These are phyloP conservation scores for Agrilus biguttatus DNA, from an alignment of 2,888 invertebrate species.

Conservation along the genomic window DNA sequence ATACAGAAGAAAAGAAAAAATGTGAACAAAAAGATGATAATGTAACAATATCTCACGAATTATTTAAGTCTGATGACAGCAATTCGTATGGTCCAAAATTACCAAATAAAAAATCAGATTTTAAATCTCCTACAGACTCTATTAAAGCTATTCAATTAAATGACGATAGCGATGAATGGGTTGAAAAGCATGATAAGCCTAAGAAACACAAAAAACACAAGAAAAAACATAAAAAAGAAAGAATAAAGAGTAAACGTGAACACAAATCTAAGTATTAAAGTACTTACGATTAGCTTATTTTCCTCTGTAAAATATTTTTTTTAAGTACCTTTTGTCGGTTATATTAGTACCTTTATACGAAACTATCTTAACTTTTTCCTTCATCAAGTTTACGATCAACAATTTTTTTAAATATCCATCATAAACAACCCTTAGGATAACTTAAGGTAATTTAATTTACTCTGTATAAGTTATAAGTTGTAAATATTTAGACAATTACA, in stretches of 20 bases:
- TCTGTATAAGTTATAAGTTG: no score
- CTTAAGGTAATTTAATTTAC: no score
- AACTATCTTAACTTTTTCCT: no score
- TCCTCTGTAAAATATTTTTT: no score
- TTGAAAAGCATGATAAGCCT: slow-evolving; percentile 25
- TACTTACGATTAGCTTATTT: no score
- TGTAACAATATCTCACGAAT: neutral
- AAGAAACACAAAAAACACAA: slow-evolving; percentile 32
- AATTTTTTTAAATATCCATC: no score
- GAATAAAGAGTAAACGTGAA: slow-evolving; percentile 15
- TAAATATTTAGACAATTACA: no score
- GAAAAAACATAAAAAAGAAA: slow-evolving; percentile 27
- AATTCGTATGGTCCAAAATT: slow-evolving; percentile 44
- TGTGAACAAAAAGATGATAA: slow-evolving; percentile 2
- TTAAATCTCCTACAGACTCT: neutral
- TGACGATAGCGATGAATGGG: slow-evolving; percentile 34
- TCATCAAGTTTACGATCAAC: no score
- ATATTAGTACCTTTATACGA: no score
- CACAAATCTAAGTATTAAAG: slow-evolving; percentile 8
- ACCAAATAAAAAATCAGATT: slow-evolving; percentile 30
- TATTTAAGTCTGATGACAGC: slow-evolving; percentile 8
- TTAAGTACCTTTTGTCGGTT: no score
- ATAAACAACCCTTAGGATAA: no score
- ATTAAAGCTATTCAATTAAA: slow-evolving; percentile 7
- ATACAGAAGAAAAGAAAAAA: slow-evolving; percentile 4